Base-by-base conservation (phyloP, 2,797 vertebrate genomes). In the Gallinago stenura region DNA sequence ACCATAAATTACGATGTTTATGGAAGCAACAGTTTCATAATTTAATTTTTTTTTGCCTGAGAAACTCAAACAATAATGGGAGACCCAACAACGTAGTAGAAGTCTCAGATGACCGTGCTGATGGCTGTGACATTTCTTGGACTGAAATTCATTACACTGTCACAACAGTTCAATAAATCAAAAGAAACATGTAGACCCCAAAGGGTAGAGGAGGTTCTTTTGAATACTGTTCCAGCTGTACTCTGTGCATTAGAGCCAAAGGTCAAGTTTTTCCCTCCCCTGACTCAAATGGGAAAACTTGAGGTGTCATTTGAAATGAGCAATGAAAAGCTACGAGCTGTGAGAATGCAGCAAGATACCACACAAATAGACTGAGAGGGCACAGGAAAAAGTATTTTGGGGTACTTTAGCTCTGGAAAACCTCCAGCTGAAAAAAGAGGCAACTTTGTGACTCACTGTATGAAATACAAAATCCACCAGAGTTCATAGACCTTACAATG, bases 101-200 rank as follows among this genome's bases (percentile, higher is more conserved):
- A 71, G 48, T 73, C 87, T 91, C 81, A 89, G 51, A 64, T 64
- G 75, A 64, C 78, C 0, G 0, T 89, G 45, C 18, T 90, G 82
- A 86, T 93, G 87, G 64, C 72, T 87, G 64, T 94, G 94, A 53
- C 83, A 91, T 85, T 95, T 95, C 71, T 79, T 77, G 57, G 17
- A 43, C 37, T 89, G 77, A 89, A 89, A 87, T 87, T 85, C 92
- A 89, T 95, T 95, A 90, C 53, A 21, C 31, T 93, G 73, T 92
- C 82, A 88, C 56, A 95, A 90, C 79, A 88, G 77, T 75, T 97
- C 94, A 92, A 93, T 93, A 97, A 94, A 95, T 87, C 91, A 91
- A 93, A 97, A 92, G 58, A 72, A 95, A 89, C 73, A 7, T 17
- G 39, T 83, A 56, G 72, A 89, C 75, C 69, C 73, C 76, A 93